Evolutionary conservation across 2,888 invertebrate genomes (phyloP).

Genomic region (Chaetoderma sp.): DNA sequence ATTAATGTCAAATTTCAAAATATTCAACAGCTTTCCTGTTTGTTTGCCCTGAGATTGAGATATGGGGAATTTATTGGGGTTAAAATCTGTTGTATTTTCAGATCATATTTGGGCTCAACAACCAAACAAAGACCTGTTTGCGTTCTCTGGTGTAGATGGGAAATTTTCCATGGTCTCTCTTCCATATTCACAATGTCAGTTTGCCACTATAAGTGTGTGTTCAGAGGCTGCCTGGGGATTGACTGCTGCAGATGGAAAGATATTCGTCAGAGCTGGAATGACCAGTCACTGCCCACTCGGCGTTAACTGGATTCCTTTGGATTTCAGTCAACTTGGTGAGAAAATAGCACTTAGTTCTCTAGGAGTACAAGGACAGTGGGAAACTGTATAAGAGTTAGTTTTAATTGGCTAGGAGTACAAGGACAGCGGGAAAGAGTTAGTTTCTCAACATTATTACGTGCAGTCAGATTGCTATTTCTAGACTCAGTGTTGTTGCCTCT

Average conservation of each 20-base stretch:
- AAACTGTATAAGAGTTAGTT: too few species aligned
- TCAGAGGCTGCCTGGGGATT: constrained; percentile 71
- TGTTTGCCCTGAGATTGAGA: too few species aligned
- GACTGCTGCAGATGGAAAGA: constrained; percentile 64
- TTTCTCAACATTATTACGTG: too few species aligned
- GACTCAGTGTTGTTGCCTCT: too few species aligned
- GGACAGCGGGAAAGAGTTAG: too few species aligned
- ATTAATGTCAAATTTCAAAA: too few species aligned
- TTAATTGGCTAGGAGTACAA: too few species aligned
- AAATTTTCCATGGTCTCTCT: constrained; percentile 39
- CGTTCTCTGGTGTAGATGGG: constrained; percentile 55
- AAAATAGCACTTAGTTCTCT: too few species aligned
- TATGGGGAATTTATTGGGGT: constrained; percentile 7
- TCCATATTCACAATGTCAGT: constrained; percentile 14
- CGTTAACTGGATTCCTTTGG: constrained; percentile 69
- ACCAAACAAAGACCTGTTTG: constrained; percentile 67
- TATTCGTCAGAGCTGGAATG: constrained; percentile 70
- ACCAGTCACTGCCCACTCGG: constrained; percentile 68
- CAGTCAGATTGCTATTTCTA: too few species aligned
- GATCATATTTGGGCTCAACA: constrained; percentile 70
- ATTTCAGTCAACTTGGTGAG: constrained; percentile 69
- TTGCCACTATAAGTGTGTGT: constrained; percentile 65
- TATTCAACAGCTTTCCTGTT: too few species aligned
- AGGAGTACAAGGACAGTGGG: too few species aligned
- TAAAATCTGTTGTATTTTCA: constrained; percentile 41